Evolutionary conservation across 2,113 vertebrate species (phyloP).

Genomic region (Archocentrus centrarchus): DNA sequence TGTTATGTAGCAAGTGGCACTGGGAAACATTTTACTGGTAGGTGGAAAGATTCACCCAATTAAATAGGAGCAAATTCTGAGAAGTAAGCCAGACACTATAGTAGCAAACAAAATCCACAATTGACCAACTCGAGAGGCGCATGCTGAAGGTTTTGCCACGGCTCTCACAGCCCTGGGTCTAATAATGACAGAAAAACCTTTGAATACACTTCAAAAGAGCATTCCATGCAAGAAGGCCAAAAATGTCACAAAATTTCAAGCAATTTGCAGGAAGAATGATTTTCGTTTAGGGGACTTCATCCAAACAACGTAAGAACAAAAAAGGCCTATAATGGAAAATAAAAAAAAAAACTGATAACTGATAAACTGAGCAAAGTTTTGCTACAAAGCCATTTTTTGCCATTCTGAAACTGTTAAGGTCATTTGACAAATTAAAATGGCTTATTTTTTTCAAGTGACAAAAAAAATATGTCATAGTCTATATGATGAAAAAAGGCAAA

Average conservation of each 20-base stretch:
- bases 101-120: not conserved
- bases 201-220: constrained; percentile 5
- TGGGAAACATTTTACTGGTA: not conserved
- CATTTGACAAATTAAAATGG: not conserved
- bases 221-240: not conserved
- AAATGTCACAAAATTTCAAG: constrained; percentile 6
- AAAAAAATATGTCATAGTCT: not conserved
- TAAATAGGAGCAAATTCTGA: not conserved
- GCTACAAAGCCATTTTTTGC: not conserved
- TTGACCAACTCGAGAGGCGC: not conserved
- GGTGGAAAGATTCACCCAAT: not conserved
- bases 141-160: not conserved
- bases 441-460: not conserved
- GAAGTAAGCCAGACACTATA: not conserved
- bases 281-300: too few species aligned
- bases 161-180: not conserved
- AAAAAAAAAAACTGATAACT: not conserved
- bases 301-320: not conserved
- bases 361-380: not conserved
- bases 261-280: constrained; percentile 1
- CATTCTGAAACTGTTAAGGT: not conserved
- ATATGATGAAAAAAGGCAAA: not conserved
- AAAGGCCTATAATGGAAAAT: not conserved
- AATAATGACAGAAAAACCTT: not conserved
- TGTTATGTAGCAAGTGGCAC: not conserved